A percentile compares a stretch with the other conserved stretches of the same genome.
These are phyloP conservation scores for Athrips mouffetella DNA, from an alignment of 2,888 invertebrate genomes.

Conservation along the genomic window DNA sequence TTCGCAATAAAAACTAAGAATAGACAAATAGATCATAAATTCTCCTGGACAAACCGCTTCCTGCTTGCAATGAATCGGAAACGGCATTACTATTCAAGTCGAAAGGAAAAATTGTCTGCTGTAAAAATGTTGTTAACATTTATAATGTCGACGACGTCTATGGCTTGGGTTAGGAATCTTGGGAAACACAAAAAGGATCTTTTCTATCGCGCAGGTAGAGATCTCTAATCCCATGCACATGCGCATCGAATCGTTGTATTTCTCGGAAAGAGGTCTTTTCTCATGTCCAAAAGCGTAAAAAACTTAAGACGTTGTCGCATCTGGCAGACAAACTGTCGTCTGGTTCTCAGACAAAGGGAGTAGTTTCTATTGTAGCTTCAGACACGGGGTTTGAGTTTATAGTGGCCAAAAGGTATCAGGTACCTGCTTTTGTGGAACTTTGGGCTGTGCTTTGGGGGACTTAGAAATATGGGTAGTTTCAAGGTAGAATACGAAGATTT, in stretches of 20 bases:
- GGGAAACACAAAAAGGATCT: slow-evolving; percentile 33
- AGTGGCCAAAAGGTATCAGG: slow-evolving; percentile 11
- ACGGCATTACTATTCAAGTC: slow-evolving; percentile 6
- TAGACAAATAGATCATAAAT: slow-evolving; percentile 13
- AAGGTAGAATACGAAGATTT: too few species aligned
- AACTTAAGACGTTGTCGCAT: slow-evolving; percentile 52
- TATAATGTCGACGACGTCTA: not conserved
- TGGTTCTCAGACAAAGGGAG: slow-evolving; percentile 39
- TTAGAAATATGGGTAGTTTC: too few species aligned
- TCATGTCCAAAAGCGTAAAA: slow-evolving; percentile 32
- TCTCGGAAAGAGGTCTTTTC: slow-evolving; percentile 48
- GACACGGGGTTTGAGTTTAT: not conserved
- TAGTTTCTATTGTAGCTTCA: slow-evolving; percentile 15
- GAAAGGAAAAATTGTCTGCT: not conserved
- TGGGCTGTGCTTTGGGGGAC: too few species aligned
- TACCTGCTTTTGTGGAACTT: slow-evolving; percentile 13
- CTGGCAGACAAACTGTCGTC: slow-evolving; percentile 70
- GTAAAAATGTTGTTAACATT: slow-evolving; percentile 5
- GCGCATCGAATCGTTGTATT: slow-evolving; percentile 49
- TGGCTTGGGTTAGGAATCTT: not conserved
- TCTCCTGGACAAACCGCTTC: slow-evolving; percentile 19
- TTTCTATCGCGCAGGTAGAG: slow-evolving; percentile 47
- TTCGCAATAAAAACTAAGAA: slow-evolving; percentile 2
- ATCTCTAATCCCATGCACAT: slow-evolving; percentile 40
- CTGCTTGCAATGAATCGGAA: slow-evolving; percentile 17